phyloP scores from a whole-genome alignment of 2,888 invertebrate species.

The Leucophenga maculata region DNA sequence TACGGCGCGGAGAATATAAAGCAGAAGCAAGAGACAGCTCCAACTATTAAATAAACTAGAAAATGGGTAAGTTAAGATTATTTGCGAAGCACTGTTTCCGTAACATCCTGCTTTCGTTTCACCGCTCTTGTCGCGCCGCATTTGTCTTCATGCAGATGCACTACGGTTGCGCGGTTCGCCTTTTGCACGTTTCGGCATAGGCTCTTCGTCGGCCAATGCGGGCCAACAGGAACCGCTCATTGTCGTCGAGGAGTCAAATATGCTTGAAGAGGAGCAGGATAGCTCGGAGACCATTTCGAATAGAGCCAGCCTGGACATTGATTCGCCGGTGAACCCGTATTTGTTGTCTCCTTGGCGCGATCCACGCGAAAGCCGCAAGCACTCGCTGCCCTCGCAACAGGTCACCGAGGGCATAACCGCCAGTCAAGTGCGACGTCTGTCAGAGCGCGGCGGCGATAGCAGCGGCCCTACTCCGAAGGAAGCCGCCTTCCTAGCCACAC shows the following conservation, averaged over 20 bases:
- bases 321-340: conserved; percentile 86
- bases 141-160: conserved; percentile 55
- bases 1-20: too few species aligned
- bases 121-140: too few species aligned
- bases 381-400: conserved; percentile 87
- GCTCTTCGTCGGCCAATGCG: conserved; percentile 52
- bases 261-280: conserved; percentile 78
- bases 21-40: too few species aligned
- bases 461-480: conserved; percentile 84
- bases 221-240: conserved; percentile 82
- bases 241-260: conserved; percentile 84
- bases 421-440: conserved; percentile 87
- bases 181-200: conserved; percentile 74
- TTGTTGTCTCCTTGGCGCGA: conserved; percentile 87
- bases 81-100: neutral
- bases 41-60: too few species aligned
- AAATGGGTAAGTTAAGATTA: too few species aligned
- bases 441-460: conserved; percentile 84
- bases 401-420: conserved; percentile 90
- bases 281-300: conserved; percentile 74
- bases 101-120: neutral
- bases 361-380: conserved; percentile 82
- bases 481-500: conserved; percentile 86
- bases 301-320: conserved; percentile 80
- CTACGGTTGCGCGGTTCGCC: conserved; percentile 80